These are phyloP conservation scores for Ophioninae sp. DNA, from an alignment of 2,888 invertebrate genomes.

Conservation along the genomic window DNA sequence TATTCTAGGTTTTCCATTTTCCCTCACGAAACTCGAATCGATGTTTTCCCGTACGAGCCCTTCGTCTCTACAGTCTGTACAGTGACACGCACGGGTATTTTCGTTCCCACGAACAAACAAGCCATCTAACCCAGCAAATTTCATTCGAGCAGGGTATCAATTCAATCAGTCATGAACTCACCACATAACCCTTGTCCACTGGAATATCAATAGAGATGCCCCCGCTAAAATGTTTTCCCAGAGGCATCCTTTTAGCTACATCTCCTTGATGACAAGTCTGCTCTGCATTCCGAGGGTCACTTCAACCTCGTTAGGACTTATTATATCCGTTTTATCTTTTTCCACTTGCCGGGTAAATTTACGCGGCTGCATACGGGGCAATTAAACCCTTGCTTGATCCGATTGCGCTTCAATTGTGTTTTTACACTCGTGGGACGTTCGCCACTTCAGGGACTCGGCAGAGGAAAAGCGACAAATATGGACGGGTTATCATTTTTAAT, in stretches of 20 bases:
- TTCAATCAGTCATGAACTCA: conserved; percentile 37
- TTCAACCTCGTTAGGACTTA: conserved; percentile 5
- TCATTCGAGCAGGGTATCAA: conserved; percentile 28
- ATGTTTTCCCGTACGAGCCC: neutral
- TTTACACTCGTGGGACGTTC: neutral
- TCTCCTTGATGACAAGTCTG: neutral
- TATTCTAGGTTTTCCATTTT: conserved; percentile 47
- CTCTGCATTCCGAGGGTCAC: conserved; percentile 32
- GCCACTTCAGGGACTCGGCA: neutral
- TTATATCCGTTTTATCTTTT: neutral
- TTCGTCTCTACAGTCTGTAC: neutral
- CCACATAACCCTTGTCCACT: neutral
- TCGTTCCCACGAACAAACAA: conserved; percentile 14
- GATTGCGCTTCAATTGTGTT: neutral
- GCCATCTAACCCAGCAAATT: conserved; percentile 14
- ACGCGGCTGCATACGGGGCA: neutral
- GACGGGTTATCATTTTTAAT: neutral
- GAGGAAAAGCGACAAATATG: neutral
- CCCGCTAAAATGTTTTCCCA: neutral
- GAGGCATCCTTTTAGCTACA: neutral
- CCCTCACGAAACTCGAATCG: neutral
- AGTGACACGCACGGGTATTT: neutral
- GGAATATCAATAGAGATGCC: conserved; percentile 20
- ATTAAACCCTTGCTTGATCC: neutral
- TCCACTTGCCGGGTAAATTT: neutral